Percentiles rank a stretch among this genome's conserved stretches.
These are phyloP conservation scores for Alethe diademata DNA, from an alignment of 2,113 vertebrate species.

Conservation along the genomic window DNA sequence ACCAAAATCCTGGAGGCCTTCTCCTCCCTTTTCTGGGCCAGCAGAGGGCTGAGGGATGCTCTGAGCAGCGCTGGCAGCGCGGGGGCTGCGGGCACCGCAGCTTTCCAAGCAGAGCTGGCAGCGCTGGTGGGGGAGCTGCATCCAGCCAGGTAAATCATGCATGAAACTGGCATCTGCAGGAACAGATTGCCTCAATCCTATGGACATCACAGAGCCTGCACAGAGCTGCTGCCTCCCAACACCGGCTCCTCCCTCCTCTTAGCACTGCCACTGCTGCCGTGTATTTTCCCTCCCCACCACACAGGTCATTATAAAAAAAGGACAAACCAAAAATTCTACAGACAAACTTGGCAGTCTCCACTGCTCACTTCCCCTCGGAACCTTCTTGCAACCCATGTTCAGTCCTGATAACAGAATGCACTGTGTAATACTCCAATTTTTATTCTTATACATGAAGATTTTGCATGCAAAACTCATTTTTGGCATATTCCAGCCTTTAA, in stretches of 20 bases:
- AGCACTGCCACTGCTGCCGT: rapidly evolving
- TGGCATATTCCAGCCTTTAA: background rate
- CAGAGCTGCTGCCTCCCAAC: background rate
- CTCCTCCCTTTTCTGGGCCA: background rate
- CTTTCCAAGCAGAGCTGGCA: background rate
- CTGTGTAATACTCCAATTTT: background rate
- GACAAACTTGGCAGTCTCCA: background rate
- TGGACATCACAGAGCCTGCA: slow-evolving; percentile 14
- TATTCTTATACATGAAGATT: background rate
- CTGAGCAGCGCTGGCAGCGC: background rate
- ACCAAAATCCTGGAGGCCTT: background rate
- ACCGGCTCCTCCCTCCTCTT: background rate
- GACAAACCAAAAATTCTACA: background rate
- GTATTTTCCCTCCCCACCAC: background rate
- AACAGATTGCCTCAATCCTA: slow-evolving; percentile 53
- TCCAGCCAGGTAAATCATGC: slow-evolving; percentile 56
- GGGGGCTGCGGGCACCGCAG: rapidly evolving
- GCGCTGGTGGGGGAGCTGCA: background rate
- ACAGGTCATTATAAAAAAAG: background rate
- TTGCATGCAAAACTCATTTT: background rate
- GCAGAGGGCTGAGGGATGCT: background rate
- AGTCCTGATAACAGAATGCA: background rate
- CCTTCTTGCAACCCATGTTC: background rate
- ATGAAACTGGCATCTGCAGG: slow-evolving; percentile 53
- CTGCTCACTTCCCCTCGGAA: background rate